A percentile compares a stretch with the other conserved stretches of the same genome.
phyloP scores from a whole-genome alignment of 1,140 invertebrate species.

The Aporrectodea caliginosa region DNA sequence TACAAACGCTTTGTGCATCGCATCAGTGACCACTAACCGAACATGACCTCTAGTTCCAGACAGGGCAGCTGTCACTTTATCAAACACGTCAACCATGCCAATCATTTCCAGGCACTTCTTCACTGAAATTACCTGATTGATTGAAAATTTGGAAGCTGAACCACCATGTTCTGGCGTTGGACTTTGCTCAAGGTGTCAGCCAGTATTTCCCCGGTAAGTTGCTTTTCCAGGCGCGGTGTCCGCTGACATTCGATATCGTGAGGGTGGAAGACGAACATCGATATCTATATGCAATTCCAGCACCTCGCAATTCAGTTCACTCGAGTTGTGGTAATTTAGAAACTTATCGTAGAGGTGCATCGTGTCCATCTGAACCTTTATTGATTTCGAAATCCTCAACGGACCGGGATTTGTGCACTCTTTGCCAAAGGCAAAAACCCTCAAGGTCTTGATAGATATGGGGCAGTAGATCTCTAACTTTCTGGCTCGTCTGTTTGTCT shows the following conservation, averaged over 20 bases:
- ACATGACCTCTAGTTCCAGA: not conserved
- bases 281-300: not conserved
- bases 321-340: not conserved
- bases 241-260: conserved; percentile 22
- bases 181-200: not conserved
- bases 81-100: not conserved
- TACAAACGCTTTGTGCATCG: not conserved
- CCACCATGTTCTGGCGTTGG: not conserved
- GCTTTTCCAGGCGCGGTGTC: conserved; percentile 36
- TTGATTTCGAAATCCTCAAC: not conserved
- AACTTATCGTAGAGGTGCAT: not conserved
- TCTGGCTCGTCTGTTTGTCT: not conserved
- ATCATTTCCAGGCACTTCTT: not conserved
- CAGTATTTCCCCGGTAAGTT: not conserved
- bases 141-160: not conserved
- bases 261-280: conserved; percentile 13
- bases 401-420: not conserved
- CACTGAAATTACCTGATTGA: not conserved
- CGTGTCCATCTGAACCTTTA: not conserved
- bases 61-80: not conserved
- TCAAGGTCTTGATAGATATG: not conserved
- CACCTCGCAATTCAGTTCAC: conserved; percentile 6
- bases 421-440: not conserved
- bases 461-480: not conserved
- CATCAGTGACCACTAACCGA: not conserved